Evolutionary conservation across 2,113 vertebrate genomes (phyloP), one percentile per base, ranked within the genome.

Genomic region (Calonectris borealis): DNA sequence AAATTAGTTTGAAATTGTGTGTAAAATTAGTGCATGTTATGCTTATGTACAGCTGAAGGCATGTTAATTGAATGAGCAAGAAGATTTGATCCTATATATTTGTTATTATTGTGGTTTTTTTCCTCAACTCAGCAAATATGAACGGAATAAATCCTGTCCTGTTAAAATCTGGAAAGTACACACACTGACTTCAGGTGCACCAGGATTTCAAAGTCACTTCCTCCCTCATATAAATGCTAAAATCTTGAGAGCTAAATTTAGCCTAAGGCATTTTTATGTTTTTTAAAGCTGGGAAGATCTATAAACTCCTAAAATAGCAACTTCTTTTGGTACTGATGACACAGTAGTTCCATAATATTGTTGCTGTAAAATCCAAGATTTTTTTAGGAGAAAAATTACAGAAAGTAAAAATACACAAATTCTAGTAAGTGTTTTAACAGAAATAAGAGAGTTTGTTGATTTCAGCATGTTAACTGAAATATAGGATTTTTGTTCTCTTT

Each of bases 1-100:
- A 72, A 89, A 93, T 94, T 91, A 46, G 84, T 82, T 89, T 91
- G 27, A 89, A 42, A 85, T 79, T 83, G 62, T 94, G 89, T 78
- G 57, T 75, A 69, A 92, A 92, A 84, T 87, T 69, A 88, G 69
- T 65, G 61, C 9, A 32, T 40, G 34, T 66, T 92, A 38, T 83
- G 44, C 71, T 69, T 91, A 62, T 64, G 32, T 75, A 42, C 61
- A 87, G 69, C 72, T 78, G n/a, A 91, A 88, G 84, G 57, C 84
- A 68, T 71, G 25, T 60, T 86, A 55, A 79, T 38, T 72, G 61
- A 82, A 64, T 38, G 55, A 94, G 25, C 38, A n/a, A 77, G 38
- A 83, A 49, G 38, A 44, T 69, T 62, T 79, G 38, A 55, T 86
- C 17, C 22, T 68, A 13, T 2, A 0, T 87, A 22, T 40, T 84